Conservation (phyloP, 2,888 invertebrate species). For the Tetramorium bicarinatum region DNA sequence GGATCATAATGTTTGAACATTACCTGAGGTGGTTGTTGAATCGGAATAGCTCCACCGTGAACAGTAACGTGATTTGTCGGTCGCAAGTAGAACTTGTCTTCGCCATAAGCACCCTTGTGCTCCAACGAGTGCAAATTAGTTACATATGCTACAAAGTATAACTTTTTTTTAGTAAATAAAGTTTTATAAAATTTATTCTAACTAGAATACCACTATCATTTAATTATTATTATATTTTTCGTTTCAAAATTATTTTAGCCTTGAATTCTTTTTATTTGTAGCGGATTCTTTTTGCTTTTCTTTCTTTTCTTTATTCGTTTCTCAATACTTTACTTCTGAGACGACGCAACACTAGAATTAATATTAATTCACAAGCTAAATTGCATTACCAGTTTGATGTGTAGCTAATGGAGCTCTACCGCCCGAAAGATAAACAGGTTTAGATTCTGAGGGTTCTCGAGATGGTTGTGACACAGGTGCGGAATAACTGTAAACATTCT, state of each 20-base stretch:
- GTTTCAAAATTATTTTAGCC: neutral
- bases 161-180: conserved; percentile 3
- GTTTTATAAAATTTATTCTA: conserved; percentile 4
- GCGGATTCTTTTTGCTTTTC: neutral
- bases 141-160: conserved; percentile 81
- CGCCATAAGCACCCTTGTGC: conserved; percentile 84
- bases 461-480: conserved; percentile 81
- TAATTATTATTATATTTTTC: neutral
- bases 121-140: conserved; percentile 84
- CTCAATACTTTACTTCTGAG: neutral
- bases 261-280: neutral
- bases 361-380: neutral
- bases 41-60: conserved; percentile 88
- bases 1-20: neutral
- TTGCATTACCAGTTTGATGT: conserved; percentile 80
- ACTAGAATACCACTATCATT: neutral
- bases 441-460: conserved; percentile 82
- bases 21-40: conserved; percentile 88
- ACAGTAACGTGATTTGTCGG: conserved; percentile 88
- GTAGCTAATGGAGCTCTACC: conserved; percentile 80
- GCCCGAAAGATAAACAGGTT: conserved; percentile 82
- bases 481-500: conserved; percentile 85
- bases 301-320: neutral
- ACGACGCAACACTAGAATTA: neutral
- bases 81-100: conserved; percentile 86